phyloP scores from a whole-genome alignment of 2,113 vertebrate genomes.

The Leptobrachium ailaonicum region DNA sequence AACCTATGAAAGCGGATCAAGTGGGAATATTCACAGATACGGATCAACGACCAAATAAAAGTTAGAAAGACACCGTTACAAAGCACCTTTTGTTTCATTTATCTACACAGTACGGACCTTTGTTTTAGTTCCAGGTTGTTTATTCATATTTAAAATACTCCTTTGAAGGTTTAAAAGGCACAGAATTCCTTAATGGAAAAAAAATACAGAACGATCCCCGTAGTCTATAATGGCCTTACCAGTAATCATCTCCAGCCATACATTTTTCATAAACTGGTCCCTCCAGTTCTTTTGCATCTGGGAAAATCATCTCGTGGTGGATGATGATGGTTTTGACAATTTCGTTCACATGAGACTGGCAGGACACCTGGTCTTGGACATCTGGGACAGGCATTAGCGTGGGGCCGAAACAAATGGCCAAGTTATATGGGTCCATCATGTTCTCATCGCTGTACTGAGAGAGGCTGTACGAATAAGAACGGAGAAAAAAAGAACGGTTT shows the following conservation, averaged over 20 bases:
- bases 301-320: conserved; percentile 95
- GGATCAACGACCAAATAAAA: too few species aligned
- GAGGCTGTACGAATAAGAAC: conserved; percentile 70
- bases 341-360: conserved; percentile 97
- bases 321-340: conserved; percentile 97
- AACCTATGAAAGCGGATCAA: too few species aligned
- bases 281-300: conserved; percentile 92
- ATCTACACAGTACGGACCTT: not conserved
- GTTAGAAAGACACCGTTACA: too few species aligned
- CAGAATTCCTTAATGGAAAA: not conserved
- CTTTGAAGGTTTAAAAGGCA: not conserved
- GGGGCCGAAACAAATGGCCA: conserved; percentile 97
- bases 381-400: conserved; percentile 97
- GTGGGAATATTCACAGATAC: too few species aligned
- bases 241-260: conserved; percentile 96
- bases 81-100: too few species aligned
- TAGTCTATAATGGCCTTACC: conserved; percentile 72
- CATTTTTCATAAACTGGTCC: conserved; percentile 97
- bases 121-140: not conserved
- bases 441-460: conserved; percentile 98
- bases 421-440: conserved; percentile 98
- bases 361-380: conserved; percentile 94
- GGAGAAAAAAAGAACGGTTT: too few species aligned
- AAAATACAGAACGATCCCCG: not conserved
- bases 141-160: not conserved